A percentile compares a stretch with the other conserved stretches of the same genome.
phyloP scores from a whole-genome alignment of 2,113 vertebrate genomes.

The Plectropomus leopardus region DNA sequence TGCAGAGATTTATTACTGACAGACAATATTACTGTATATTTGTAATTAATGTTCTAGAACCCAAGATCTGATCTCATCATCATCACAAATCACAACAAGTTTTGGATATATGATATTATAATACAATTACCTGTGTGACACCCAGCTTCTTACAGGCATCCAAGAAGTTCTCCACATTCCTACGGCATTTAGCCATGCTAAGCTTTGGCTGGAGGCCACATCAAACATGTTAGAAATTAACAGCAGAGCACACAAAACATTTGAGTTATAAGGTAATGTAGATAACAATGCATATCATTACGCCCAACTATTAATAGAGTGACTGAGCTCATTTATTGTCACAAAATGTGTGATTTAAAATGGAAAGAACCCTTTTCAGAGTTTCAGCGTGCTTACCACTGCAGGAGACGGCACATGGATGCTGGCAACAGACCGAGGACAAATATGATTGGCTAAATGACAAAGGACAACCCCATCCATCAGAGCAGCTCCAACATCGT shows the following conservation, averaged over 20 bases:
- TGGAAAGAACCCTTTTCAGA: background rate
- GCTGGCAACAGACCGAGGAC: constrained; percentile 96
- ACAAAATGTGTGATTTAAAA: background rate
- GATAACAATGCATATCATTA: background rate
- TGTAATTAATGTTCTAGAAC: no score
- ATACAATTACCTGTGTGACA: constrained; percentile 91
- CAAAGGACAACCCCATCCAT: constrained; percentile 99
- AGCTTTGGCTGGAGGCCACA: constrained; percentile 92
- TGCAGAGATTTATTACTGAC: background rate
- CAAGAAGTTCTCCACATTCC: constrained; percentile 98
- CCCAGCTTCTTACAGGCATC: constrained; percentile 99
- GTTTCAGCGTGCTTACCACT: constrained; percentile 88
- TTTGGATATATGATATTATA: background rate
- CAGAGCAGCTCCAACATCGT: constrained; percentile 95
- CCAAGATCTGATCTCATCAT: background rate
- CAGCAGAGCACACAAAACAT: background rate
- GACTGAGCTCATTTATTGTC: background rate
- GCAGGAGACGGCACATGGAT: constrained; percentile 98
- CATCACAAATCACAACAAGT: background rate
- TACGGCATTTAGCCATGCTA: constrained; percentile 98
- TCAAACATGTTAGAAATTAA: constrained; percentile 13
- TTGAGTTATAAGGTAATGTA: background rate
- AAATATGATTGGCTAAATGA: constrained; percentile 98
- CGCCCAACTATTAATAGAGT: background rate
- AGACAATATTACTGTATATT: no score